These are phyloP conservation scores for Cydia amplana DNA, from an alignment of 1,140 invertebrate genomes.

Conservation along the genomic window DNA sequence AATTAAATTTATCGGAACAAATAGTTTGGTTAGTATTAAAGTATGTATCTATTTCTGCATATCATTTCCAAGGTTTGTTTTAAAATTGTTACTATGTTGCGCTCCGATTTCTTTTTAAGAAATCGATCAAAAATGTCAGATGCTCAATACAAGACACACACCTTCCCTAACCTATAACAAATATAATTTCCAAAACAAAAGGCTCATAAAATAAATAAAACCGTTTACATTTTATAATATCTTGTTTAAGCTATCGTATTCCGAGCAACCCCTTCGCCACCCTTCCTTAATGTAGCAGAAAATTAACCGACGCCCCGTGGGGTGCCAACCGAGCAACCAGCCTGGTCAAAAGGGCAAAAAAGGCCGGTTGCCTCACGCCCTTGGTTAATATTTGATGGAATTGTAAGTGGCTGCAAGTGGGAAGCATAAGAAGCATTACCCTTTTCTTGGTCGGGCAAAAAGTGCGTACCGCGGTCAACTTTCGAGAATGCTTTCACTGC, in stretches of 20 bases:
- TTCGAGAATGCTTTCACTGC: background rate
- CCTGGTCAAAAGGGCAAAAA: slow-evolving; percentile 39
- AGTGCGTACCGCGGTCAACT: background rate
- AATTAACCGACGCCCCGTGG: slow-evolving; percentile 73
- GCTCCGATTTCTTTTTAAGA: too few species aligned
- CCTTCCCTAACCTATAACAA: background rate
- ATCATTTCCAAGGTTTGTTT: too few species aligned
- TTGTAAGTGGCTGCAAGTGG: background rate
- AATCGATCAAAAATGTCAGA: background rate
- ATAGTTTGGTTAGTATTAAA: too few species aligned
- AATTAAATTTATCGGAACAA: too few species aligned
- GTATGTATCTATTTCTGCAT: too few species aligned
- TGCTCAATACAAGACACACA: background rate
- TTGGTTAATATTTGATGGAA: slow-evolving; percentile 9
- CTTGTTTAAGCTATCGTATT: slow-evolving; percentile 24
- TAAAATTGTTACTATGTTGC: too few species aligned
- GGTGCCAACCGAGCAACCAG: slow-evolving; percentile 38
- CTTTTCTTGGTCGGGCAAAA: background rate
- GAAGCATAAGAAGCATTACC: background rate
- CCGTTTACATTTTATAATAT: slow-evolving; percentile 30
- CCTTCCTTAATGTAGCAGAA: slow-evolving; percentile 76
- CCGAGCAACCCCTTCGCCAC: slow-evolving; percentile 47
- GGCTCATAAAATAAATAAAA: slow-evolving; percentile 27
- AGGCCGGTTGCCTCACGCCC: background rate
- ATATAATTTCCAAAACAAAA: slow-evolving; percentile 14